Evolutionary conservation across 2,888 invertebrate species (phyloP).

Genomic region (Quadroppia sp.): DNA sequence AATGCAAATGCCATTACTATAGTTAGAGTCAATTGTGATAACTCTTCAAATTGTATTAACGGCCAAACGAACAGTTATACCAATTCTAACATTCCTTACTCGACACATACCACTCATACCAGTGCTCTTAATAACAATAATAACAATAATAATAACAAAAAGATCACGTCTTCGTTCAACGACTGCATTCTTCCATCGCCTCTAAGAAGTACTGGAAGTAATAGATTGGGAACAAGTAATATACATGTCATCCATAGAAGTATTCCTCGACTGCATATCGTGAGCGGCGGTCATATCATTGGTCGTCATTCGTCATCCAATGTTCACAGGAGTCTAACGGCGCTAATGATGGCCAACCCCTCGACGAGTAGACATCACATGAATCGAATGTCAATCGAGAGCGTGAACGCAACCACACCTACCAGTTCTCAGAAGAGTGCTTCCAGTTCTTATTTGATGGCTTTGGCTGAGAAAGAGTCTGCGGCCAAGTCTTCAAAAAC

Average conservation of each 20-base stretch:
- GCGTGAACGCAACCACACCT: constrained; percentile 36
- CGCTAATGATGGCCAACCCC: constrained; percentile 33
- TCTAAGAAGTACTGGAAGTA: neutral
- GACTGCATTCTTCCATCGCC: neutral
- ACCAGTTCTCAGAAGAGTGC: constrained; percentile 44
- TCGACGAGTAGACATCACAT: constrained; percentile 38
- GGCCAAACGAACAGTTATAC: neutral
- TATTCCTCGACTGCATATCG: constrained; percentile 41
- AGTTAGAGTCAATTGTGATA: constrained; percentile 41
- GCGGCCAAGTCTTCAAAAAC: constrained; percentile 41
- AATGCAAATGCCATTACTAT: constrained; percentile 29
- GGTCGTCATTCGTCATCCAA: constrained; percentile 14
- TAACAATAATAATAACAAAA: neutral
- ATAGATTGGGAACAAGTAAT: constrained; percentile 26
- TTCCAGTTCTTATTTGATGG: constrained; percentile 42
- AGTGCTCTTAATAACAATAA: too few species aligned
- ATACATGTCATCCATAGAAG: constrained; percentile 39
- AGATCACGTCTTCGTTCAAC: neutral
- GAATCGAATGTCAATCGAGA: constrained; percentile 43
- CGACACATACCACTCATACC: constrained; percentile 6
- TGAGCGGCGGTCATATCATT: constrained; percentile 34
- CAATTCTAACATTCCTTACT: neutral
- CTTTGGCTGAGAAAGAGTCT: constrained; percentile 42
- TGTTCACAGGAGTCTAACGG: constrained; percentile 31
- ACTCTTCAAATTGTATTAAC: neutral